Evolutionary conservation across 2,888 invertebrate species (phyloP).

Genomic region (Pinctada fucata): DNA sequence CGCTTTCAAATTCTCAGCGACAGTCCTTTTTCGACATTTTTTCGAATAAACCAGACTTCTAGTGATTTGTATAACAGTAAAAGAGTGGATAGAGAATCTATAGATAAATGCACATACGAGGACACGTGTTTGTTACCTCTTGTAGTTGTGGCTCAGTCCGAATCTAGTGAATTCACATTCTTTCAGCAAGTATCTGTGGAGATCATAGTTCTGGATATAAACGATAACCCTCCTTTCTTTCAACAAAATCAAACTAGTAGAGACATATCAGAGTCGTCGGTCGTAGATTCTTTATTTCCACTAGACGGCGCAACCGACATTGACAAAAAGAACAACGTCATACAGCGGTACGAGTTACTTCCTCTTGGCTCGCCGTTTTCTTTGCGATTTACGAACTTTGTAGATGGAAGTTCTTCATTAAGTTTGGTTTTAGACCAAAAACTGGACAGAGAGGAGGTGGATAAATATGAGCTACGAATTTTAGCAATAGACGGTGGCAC

Average conservation of each 20-base stretch:
- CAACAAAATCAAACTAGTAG: constrained; percentile 46
- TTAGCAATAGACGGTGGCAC: constrained; percentile 59
- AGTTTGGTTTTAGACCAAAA: constrained; percentile 52
- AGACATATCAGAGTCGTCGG: constrained; percentile 55
- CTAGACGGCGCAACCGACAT: constrained; percentile 56
- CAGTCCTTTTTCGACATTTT: constrained; percentile 52
- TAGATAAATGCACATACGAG: constrained; percentile 45
- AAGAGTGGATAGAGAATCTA: constrained; percentile 51
- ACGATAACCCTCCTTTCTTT: constrained; percentile 63
- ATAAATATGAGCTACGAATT: constrained; percentile 54
- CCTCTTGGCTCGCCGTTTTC: constrained; percentile 48
- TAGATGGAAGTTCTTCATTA: constrained; percentile 55
- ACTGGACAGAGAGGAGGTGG: constrained; percentile 57
- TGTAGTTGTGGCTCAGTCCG: constrained; percentile 60
- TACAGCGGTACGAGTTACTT: constrained; percentile 54
- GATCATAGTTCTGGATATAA: constrained; percentile 58
- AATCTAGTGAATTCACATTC: constrained; percentile 47
- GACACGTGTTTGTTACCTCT: constrained; percentile 45
- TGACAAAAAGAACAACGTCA: constrained; percentile 53
- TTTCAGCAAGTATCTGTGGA: constrained; percentile 58
- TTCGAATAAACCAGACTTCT: constrained; percentile 50
- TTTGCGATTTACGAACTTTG: constrained; percentile 46
- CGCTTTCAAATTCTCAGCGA: constrained; percentile 56
- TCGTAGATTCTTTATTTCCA: constrained; percentile 45
- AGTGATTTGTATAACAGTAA: constrained; percentile 47